phyloP scores from a whole-genome alignment of 2,888 invertebrate species.

The Athetis lepigone region DNA sequence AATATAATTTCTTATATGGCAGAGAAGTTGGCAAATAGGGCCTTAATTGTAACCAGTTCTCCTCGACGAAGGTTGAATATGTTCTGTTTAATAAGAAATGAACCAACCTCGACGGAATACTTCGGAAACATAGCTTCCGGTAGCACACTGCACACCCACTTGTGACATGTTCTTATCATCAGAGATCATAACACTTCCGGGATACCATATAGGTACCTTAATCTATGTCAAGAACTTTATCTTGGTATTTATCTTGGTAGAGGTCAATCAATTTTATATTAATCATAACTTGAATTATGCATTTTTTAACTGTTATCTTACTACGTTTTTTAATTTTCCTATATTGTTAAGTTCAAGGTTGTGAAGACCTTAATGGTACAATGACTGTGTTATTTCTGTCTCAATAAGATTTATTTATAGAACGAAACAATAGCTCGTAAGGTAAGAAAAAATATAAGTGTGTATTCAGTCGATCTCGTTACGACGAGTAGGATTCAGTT shows the following conservation, averaged over 20 bases:
- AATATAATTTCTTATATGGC: constrained; percentile 43
- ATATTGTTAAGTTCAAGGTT: constrained; percentile 32
- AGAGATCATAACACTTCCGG: constrained; percentile 70
- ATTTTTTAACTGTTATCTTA: constrained; percentile 32
- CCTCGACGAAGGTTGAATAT: constrained; percentile 72
- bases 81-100: constrained; percentile 57
- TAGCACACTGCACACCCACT: constrained; percentile 59
- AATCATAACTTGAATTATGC: constrained; percentile 33
- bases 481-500: constrained; percentile 1
- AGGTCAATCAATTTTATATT: constrained; percentile 53
- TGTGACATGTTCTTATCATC: constrained; percentile 51
- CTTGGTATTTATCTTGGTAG: constrained; percentile 59
- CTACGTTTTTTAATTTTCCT: constrained; percentile 22
- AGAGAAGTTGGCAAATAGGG: constrained; percentile 55
- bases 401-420: constrained; percentile 4
- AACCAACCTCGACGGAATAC: constrained; percentile 70
- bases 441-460: constrained; percentile 13
- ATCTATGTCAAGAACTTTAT: constrained; percentile 79
- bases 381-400: constrained; percentile 8
- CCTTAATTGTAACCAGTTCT: constrained; percentile 70
- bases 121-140: constrained; percentile 75
- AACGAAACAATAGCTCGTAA: constrained; percentile 2
- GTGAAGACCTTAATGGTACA: constrained; percentile 12
- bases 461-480: constrained; percentile 1
- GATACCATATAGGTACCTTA: constrained; percentile 59